Base-by-base conservation (phyloP, 2,797 vertebrate species). In the Rhabdomys pumilio region DNA sequence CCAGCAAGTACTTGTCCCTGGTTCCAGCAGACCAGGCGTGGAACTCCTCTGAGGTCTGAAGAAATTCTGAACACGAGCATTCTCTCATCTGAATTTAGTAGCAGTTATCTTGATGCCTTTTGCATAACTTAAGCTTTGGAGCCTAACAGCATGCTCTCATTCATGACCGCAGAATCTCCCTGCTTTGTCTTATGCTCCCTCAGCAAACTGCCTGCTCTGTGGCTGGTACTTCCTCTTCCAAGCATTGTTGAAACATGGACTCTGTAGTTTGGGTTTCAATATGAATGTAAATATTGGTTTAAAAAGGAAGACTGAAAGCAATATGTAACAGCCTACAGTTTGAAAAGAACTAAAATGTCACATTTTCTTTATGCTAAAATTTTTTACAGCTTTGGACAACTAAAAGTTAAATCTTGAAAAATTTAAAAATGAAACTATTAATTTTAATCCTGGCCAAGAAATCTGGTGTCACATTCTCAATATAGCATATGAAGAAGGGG, bases 241-340 rank as follows among this genome's bases (percentile, higher is more conserved):
- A 47, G 81, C 82, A 31, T 47, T 92, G 77, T 50, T 75, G 44
- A 95, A 95, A 89, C 15, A 77, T 75, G 85, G 91, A 83, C 57
- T 89, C 91, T 93, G 75, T 50, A 72, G 90, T 83, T 91, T 84
- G 73, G 63, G 20, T 93, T 97, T 90, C 80, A 86, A 89, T 22
- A 77, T 63, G 57, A 77, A 63, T 50, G 61, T n/a, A 81, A 89
- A 91, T 73, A n/a, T 85, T 93, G 93, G 65, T 93, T 95, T 95
- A 50, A 93, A 95, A 96, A 94, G 53, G 79, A 97, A 84, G 77
- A 93, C 1, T 31, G 38, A 94, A 93, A 82, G 47, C 7, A 69
- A 87, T 34, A 72, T 22, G 2, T 38, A 86, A 63, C 26, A 69
- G 85, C 91, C 67, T 24, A 57, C 81, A 76, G 53, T 14, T 90